Conservation (phyloP, 2,797 vertebrate genomes). For the Serranus cabrilla region DNA sequence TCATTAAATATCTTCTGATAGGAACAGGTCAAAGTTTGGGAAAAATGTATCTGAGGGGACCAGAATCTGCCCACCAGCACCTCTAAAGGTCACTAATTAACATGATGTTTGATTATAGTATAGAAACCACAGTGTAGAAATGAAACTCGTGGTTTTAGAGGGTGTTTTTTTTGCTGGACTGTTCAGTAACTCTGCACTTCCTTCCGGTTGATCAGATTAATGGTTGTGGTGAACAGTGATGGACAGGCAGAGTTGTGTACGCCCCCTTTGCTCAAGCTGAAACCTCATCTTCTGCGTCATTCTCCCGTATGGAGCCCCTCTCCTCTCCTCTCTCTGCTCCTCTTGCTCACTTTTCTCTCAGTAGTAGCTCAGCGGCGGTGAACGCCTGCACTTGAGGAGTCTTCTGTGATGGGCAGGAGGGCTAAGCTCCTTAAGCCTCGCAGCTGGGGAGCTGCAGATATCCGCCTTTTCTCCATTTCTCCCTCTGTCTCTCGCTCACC, state of each 20-base stretch:
- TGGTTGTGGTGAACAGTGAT: too few species aligned
- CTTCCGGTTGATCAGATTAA: background rate
- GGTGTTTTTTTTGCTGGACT: background rate
- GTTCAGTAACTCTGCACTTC: background rate
- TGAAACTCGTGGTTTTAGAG: background rate
- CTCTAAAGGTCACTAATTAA: background rate
- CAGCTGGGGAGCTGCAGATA: conserved; percentile 81
- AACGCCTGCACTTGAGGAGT: conserved; percentile 73
- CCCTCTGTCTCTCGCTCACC: conserved; percentile 58
- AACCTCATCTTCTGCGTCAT: conserved; percentile 34
- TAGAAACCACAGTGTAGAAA: background rate
- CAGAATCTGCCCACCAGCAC: background rate
- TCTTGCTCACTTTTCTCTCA: conserved; percentile 57
- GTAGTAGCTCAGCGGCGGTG: conserved; percentile 62
- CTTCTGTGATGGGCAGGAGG: conserved; percentile 70
- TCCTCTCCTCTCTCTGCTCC: conserved; percentile 42
- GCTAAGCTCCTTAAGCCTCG: conserved; percentile 81
- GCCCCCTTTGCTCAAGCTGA: conserved; percentile 25
- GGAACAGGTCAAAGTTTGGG: background rate
- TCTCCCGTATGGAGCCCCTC: conserved; percentile 18
- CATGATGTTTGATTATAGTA: background rate
- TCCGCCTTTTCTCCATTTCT: conserved; percentile 62
- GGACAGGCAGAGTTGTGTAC: background rate
- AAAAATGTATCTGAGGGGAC: background rate
- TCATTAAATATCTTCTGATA: background rate